A percentile compares a stretch with the other conserved stretches of the same genome.
Evolutionary conservation across 2,888 invertebrate genomes (phyloP).

Genomic region (Andrena praecox): DNA sequence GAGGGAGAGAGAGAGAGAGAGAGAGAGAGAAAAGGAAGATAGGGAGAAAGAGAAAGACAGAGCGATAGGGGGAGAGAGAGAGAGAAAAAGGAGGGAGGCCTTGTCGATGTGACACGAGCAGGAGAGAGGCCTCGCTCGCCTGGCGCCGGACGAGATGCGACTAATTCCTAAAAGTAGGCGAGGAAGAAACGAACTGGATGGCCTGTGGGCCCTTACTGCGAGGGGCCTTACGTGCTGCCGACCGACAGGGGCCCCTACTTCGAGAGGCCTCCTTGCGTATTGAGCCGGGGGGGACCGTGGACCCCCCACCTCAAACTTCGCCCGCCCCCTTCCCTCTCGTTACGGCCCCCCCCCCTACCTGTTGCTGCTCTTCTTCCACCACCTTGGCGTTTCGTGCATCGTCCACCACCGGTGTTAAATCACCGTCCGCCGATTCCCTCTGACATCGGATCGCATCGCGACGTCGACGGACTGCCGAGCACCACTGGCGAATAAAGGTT

Average conservation of each 20-base stretch:
- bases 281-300: conserved; percentile 57
- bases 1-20: background rate
- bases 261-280: conserved; percentile 70
- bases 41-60: background rate
- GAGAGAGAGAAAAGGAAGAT: conserved; percentile 6
- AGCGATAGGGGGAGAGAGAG: conserved; percentile 13
- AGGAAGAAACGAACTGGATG: conserved; percentile 83
- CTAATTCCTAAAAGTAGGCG: conserved; percentile 83
- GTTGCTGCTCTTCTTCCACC: conserved; percentile 62
- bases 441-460: background rate
- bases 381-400: conserved; percentile 37
- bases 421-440: conserved; percentile 29
- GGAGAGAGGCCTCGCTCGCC: conserved; percentile 68
- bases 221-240: conserved; percentile 77
- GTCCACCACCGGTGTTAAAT: conserved; percentile 42
- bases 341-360: conserved; percentile 34
- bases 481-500: background rate
- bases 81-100: conserved; percentile 45
- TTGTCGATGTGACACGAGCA: conserved; percentile 41
- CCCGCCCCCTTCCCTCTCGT: conserved; percentile 57
- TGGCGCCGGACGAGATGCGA: conserved; percentile 78
- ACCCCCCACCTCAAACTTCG: conserved; percentile 59
- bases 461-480: background rate
- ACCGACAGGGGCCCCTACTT: conserved; percentile 77
- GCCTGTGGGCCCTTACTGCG: conserved; percentile 84